phyloP scores from a whole-genome alignment of 2,797 vertebrate genomes.

The Gephyroberyx darwinii region DNA sequence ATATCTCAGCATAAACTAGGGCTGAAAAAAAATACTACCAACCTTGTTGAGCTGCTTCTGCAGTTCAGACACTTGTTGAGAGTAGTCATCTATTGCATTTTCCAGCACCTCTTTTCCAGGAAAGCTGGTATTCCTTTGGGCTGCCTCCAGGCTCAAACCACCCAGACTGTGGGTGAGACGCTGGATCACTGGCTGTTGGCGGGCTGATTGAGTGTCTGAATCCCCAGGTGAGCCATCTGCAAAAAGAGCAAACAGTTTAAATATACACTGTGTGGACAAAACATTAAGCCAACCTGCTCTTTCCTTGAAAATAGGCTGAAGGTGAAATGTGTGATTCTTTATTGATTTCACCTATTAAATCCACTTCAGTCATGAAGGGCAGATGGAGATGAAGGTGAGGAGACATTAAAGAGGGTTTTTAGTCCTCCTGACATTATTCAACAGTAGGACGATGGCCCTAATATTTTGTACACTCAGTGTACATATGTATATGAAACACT shows the following conservation, averaged over 20 bases:
- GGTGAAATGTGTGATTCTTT: too few species aligned
- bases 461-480: too few species aligned
- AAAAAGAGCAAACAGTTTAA: conserved; percentile 36
- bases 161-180: conserved; percentile 58
- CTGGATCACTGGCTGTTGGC: conserved; percentile 53
- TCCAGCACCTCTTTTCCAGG: conserved; percentile 64
- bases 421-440: too few species aligned
- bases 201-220: conserved; percentile 42
- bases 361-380: too few species aligned
- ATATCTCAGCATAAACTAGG: conserved; percentile 8
- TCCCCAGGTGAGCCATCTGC: conserved; percentile 49
- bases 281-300: too few species aligned
- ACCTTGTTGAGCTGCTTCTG: conserved; percentile 77
- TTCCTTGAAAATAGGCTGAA: too few species aligned
- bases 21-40: conserved; percentile 22
- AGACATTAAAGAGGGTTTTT: too few species aligned
- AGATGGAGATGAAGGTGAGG: too few species aligned
- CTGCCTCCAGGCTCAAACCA: conserved; percentile 52
- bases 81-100: conserved; percentile 71
- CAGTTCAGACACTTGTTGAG: conserved; percentile 74
- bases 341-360: too few species aligned
- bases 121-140: conserved; percentile 34
- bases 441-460: too few species aligned
- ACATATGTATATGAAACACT: too few species aligned
- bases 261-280: background rate